Evolutionary conservation across 2,888 invertebrate genomes (phyloP).

Genomic region (Copidosoma aretas): DNA sequence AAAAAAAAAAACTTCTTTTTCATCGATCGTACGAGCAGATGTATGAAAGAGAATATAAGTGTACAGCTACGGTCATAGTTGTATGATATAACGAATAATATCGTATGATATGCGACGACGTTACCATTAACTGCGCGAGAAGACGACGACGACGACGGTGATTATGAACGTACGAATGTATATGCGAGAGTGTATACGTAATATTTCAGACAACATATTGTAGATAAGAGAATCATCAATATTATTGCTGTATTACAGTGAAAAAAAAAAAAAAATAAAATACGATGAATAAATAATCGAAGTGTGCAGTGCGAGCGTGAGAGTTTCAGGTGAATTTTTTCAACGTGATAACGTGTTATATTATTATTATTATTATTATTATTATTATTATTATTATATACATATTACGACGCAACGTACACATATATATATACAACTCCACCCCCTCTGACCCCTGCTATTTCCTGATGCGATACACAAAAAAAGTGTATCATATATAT

Average conservation of each 20-base stretch:
- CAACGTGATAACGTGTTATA: background rate
- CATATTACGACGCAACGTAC: background rate
- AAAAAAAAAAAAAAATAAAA: too few species aligned
- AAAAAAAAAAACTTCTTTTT: too few species aligned
- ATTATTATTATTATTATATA: background rate
- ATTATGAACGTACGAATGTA: background rate
- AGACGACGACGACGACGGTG: background rate
- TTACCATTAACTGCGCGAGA: slow-evolving; percentile 20
- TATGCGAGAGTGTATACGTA: background rate
- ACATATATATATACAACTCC: background rate
- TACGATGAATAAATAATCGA: too few species aligned
- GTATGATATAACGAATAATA: background rate
- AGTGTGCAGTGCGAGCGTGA: too few species aligned
- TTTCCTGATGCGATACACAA: too few species aligned
- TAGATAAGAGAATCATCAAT: background rate
- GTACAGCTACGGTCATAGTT: background rate
- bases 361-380: background rate
- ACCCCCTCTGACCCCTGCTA: too few species aligned
- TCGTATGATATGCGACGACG: slow-evolving; percentile 22
- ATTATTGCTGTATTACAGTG: background rate
- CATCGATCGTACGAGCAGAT: background rate
- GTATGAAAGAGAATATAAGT: background rate
- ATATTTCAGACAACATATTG: too few species aligned
- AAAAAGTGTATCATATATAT: too few species aligned
- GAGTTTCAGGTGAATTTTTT: too few species aligned